phyloP scores from a whole-genome alignment of 2,113 vertebrate genomes.

The Myotis lucifugus region DNA sequence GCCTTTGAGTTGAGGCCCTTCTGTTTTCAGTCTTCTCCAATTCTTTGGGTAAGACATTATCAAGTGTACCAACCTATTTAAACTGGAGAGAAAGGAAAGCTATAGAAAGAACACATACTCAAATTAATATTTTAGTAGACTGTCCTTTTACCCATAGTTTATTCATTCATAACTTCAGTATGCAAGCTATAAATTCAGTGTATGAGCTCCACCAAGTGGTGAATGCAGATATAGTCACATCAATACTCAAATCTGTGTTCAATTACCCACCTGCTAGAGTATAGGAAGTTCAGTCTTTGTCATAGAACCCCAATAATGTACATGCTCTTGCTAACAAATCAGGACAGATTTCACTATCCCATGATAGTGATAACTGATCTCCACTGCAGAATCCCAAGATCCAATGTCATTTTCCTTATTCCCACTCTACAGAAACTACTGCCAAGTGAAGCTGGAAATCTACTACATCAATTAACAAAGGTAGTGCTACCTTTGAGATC shows the following conservation, averaged over 20 bases:
- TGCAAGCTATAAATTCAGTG: constrained; percentile 21
- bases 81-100: neutral
- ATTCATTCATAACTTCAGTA: neutral
- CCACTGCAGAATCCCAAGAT: neutral
- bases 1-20: neutral
- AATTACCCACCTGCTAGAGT: neutral
- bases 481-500: neutral
- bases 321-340: neutral
- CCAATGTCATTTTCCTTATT: neutral
- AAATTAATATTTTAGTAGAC: constrained; percentile 10
- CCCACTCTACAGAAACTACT: neutral
- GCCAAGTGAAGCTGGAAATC: neutral
- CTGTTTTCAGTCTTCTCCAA: neutral
- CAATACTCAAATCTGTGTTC: neutral
- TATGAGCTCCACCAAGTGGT: constrained; percentile 63
- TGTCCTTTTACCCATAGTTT: neutral
- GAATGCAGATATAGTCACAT: constrained; percentile 33
- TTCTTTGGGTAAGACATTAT: neutral
- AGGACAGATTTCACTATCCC: neutral
- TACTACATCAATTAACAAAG: neutral
- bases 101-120: neutral
- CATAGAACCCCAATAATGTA: neutral
- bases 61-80: neutral
- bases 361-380: neutral
- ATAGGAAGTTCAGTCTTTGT: neutral